These are phyloP conservation scores for Polyommatus icarus DNA, from an alignment of 2,888 invertebrate genomes.

Conservation along the genomic window DNA sequence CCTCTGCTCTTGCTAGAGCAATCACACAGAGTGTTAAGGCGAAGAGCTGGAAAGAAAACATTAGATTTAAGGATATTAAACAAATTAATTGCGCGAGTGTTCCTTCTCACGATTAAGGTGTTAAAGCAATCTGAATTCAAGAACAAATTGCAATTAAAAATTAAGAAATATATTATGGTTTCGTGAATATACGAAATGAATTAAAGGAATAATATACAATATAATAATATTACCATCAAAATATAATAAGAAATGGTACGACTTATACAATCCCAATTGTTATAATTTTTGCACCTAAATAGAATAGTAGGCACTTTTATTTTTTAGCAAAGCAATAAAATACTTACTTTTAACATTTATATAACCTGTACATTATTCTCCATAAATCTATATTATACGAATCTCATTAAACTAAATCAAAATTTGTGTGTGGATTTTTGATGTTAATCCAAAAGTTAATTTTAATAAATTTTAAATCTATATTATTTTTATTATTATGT, in stretches of 20 bases:
- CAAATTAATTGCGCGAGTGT: too few relatives aligned
- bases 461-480: neutral
- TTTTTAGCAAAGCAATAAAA: too few relatives aligned
- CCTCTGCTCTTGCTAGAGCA: conserved; percentile 48
- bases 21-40: conserved; percentile 38
- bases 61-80: neutral
- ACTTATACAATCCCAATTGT: too few relatives aligned
- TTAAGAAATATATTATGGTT: too few relatives aligned
- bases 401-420: neutral
- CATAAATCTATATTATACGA: neutral
- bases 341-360: neutral
- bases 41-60: conserved; percentile 38
- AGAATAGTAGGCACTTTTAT: too few relatives aligned
- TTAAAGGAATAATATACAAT: too few relatives aligned
- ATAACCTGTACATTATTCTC: neutral
- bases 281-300: neutral
- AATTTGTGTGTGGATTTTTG: neutral
- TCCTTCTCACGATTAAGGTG: too few relatives aligned
- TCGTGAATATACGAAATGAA: too few relatives aligned
- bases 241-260: too few relatives aligned
- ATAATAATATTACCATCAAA: too few relatives aligned
- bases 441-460: neutral
- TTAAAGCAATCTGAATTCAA: too few relatives aligned
- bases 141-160: too few relatives aligned
- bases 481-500: neutral